These are phyloP conservation scores for Xenops minutus DNA, from an alignment of 2,797 vertebrate genomes.

Conservation along the genomic window DNA sequence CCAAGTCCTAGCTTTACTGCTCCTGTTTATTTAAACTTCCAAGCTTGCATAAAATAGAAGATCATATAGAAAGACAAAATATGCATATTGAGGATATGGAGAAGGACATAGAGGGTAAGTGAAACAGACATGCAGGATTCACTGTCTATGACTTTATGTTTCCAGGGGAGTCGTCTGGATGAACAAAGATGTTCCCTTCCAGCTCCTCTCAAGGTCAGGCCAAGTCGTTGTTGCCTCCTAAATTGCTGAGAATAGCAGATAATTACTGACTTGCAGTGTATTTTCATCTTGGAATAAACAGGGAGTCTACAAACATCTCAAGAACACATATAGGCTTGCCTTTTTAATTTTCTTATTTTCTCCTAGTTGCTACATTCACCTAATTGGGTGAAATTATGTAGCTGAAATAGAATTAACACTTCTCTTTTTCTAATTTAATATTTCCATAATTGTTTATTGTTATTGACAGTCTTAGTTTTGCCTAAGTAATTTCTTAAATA, in stretches of 20 bases:
- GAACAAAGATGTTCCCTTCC: slow-evolving; percentile 90
- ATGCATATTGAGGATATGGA: neutral
- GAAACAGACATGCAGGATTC: neutral
- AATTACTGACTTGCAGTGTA: neutral
- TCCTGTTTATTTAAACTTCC: neutral
- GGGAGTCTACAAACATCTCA: neutral
- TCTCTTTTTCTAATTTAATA: neutral
- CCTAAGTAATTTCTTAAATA: neutral
- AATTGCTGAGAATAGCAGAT: neutral
- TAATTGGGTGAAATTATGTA: neutral
- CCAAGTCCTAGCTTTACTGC: neutral
- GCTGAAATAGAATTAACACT: neutral
- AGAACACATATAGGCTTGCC: neutral
- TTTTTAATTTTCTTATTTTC: neutral
- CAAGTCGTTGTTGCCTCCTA: neutral
- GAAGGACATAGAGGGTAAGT: neutral
- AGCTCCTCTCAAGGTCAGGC: slow-evolving; percentile 87
- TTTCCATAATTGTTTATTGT: neutral
- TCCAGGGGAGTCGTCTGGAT: slow-evolving; percentile 90
- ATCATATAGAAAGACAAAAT: neutral
- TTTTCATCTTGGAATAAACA: neutral
- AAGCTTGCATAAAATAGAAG: neutral
- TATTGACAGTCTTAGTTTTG: neutral
- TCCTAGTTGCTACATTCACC: neutral
- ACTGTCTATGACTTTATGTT: slow-evolving; percentile 55